Percentiles rank a stretch among this genome's conserved stretches.
phyloP scores from a whole-genome alignment of 92 coral and sea anemone genomes.

The Porites evermanni region DNA sequence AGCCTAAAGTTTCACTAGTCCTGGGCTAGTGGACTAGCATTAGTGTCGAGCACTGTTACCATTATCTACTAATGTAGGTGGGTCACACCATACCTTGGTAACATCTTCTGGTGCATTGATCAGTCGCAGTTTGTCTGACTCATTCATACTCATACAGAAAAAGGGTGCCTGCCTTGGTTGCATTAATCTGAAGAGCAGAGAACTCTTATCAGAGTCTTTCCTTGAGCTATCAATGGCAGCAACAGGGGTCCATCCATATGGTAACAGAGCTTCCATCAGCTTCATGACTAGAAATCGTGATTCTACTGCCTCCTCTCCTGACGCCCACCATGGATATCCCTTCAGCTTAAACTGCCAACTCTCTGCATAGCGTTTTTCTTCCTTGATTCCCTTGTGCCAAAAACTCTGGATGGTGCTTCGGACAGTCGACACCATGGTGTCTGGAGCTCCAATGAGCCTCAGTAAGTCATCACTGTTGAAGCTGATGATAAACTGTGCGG shows the following conservation, averaged over 20 bases:
- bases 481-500: constrained; percentile 57
- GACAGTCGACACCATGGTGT: constrained; percentile 49
- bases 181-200: constrained; percentile 64
- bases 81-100: constrained; percentile 1
- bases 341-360: constrained; percentile 80
- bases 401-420: constrained; percentile 36
- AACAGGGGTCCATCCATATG: constrained; percentile 78
- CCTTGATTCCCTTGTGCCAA: constrained; percentile 67
- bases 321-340: constrained; percentile 85
- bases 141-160: constrained; percentile 72
- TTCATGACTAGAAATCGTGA: constrained; percentile 71
- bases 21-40: too few relatives aligned
- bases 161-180: constrained; percentile 64
- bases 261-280: constrained; percentile 73
- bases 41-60: too few relatives aligned
- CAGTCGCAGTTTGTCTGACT: constrained; percentile 65
- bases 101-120: constrained; percentile 63
- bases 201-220: constrained; percentile 57
- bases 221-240: constrained; percentile 65
- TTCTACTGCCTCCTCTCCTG: constrained; percentile 71
- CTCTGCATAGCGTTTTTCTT: constrained; percentile 50
- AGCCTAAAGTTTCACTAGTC: too few relatives aligned
- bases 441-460: constrained; percentile 65
- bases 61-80: background rate
- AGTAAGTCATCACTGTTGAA: constrained; percentile 59